Conservation (phyloP, 2,888 invertebrate genomes). For the Pantelozetes paolii region DNA sequence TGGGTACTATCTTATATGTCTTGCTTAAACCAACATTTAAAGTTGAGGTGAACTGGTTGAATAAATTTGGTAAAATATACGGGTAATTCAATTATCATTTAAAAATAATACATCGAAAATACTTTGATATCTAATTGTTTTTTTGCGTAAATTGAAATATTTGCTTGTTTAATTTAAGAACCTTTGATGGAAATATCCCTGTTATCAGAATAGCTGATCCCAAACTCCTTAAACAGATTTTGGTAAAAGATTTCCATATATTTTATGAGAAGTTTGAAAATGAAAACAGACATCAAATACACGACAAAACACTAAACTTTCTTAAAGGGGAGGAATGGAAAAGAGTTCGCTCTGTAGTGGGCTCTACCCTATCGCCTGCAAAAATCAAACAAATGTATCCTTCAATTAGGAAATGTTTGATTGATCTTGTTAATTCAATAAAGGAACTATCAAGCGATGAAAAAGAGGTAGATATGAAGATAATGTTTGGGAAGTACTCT, state of each 20-base stretch:
- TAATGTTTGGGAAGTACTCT: slow-evolving; percentile 58
- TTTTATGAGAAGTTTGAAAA: slow-evolving; percentile 38
- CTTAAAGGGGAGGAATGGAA: slow-evolving; percentile 59
- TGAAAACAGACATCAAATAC: slow-evolving; percentile 52
- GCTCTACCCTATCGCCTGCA: slow-evolving; percentile 64
- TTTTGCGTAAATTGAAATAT: not conserved
- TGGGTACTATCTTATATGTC: slow-evolving; percentile 27
- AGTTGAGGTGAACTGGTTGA: slow-evolving; percentile 20
- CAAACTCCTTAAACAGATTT: slow-evolving; percentile 42
- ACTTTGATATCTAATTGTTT: too few species aligned
- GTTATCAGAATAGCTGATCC: slow-evolving; percentile 43
- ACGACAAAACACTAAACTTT: slow-evolving; percentile 49
- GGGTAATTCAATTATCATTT: too few species aligned
- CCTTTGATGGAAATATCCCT: slow-evolving; percentile 22
- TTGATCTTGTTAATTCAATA: slow-evolving; percentile 54
- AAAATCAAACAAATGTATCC: slow-evolving; percentile 65
- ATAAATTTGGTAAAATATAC: slow-evolving; percentile 40
- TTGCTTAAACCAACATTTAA: slow-evolving; percentile 25
- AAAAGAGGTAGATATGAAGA: slow-evolving; percentile 28
- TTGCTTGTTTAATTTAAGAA: not conserved
- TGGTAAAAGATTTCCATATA: slow-evolving; percentile 45
- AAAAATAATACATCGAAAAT: too few species aligned
- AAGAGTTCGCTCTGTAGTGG: slow-evolving; percentile 60
- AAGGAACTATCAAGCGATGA: slow-evolving; percentile 6
- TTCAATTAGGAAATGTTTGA: slow-evolving; percentile 60